phyloP scores from a whole-genome alignment of 2,113 vertebrate genomes.

The Rostratula benghalensis region DNA sequence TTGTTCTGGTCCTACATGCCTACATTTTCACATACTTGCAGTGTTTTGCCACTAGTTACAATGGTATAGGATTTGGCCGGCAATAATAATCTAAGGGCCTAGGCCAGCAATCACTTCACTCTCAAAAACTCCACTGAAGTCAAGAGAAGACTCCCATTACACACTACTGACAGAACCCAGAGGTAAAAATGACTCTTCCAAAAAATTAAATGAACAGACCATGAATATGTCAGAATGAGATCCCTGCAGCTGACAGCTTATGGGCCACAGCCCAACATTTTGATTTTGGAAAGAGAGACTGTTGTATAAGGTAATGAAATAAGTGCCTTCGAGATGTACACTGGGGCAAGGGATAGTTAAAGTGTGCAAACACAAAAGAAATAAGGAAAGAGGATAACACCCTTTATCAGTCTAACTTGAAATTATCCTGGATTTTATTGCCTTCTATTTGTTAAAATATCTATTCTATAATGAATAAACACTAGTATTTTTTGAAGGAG shows the following conservation, averaged over 20 bases:
- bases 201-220: background rate
- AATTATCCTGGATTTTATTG: background rate
- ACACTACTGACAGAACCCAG: constrained; percentile 27
- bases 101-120: constrained; percentile 4
- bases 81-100: background rate
- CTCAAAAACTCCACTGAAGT: background rate
- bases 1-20: background rate
- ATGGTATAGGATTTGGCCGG: background rate
- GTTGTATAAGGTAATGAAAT: constrained; percentile 18
- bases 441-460: background rate
- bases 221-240: background rate
- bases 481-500: background rate
- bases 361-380: background rate
- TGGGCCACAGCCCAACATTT: constrained; percentile 5
- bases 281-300: background rate
- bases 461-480: background rate
- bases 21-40: background rate
- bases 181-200: constrained; percentile 22
- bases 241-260: constrained; percentile 5
- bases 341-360: background rate
- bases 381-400: background rate
- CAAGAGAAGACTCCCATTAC: constrained; percentile 4
- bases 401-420: background rate
- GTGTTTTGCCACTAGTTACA: background rate
- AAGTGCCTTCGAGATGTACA: background rate